Conservation (phyloP, 2,797 vertebrate species). For the Pelobates cultripes region DNA sequence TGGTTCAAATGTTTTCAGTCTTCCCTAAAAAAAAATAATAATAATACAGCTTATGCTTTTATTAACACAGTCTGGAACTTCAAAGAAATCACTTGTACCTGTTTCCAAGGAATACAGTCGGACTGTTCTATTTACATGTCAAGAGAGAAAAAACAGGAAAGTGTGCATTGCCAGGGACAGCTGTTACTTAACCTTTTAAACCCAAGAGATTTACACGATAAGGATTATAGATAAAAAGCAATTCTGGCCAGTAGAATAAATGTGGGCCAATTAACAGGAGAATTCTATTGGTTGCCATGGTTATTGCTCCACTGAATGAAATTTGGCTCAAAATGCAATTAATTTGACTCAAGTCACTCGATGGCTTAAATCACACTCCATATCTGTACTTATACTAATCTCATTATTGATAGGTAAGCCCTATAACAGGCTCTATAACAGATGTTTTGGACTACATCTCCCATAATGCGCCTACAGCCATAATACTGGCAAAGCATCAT, state of each 20-base stretch:
- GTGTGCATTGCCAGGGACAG: constrained; percentile 24
- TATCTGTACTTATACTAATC: too few species aligned
- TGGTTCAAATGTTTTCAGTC: constrained; percentile 3
- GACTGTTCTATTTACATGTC: constrained; percentile 25
- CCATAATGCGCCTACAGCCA: too few species aligned
- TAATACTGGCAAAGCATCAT: too few species aligned
- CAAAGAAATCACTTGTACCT: constrained; percentile 34
- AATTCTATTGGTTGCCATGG: too few species aligned
- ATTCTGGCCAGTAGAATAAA: background rate
- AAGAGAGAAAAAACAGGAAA: constrained; percentile 32
- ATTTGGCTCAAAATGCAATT: too few species aligned
- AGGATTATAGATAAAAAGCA: too few species aligned
- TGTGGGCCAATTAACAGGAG: too few species aligned
- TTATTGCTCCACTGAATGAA: too few species aligned
- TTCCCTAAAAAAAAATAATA: constrained; percentile 23
- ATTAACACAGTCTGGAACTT: constrained; percentile 38
- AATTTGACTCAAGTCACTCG: background rate
- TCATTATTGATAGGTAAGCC: too few species aligned
- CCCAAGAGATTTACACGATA: background rate
- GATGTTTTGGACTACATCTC: too few species aligned
- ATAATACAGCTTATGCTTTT: constrained; percentile 39
- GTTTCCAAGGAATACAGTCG: constrained; percentile 50
- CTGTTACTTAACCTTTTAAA: constrained; percentile 8
- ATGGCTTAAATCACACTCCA: background rate
- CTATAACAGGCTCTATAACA: too few species aligned